Evolutionary conservation across 1,140 invertebrate genomes (phyloP), one percentile per base, ranked within the genome.

Genomic region (Bombus superbus): DNA sequence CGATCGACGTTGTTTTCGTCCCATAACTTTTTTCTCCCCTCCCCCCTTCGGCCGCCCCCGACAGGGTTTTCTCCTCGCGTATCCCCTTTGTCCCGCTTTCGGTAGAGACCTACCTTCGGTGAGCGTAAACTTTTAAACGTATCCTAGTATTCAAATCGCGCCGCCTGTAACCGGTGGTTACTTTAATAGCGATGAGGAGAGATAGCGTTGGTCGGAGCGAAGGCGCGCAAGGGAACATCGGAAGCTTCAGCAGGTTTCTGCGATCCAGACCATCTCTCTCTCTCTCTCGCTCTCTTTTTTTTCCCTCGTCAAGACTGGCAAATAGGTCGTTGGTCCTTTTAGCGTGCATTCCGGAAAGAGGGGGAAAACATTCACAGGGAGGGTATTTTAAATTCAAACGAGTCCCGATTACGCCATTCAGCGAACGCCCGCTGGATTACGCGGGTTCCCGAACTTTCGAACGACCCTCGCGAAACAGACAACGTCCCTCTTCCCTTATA

Each of bases 341-440:
- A 28, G 38, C 22, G n/a, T 25, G 40, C n/a, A 32, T 53, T 11
- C 35, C 18, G 28, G 47, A 35, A 25, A 11, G 35, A 32, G n/a
- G 42, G n/a, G 57, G 64, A 74, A 81, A 81, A 81, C 79, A 73
- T 71, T 57, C 71, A n/a, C 69, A n/a, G 38, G 28, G n/a, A 53
- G 59, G 22, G 77, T 13, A 81, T 85, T 85, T 74, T 74, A 85
- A 85, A 85, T 85, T 81, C 84, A 81, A 85, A 85, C 84, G 62
- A 85, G 84, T 15, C 77, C 71, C 69, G 84, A 81, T 85, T 85
- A 85, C 79, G 84, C 57, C 78, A 74, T 75, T 81, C 84, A 66
- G 74, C 81, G 62, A 85, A 81, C 62, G 59, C 69, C 44, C 62
- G 40, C 71, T 44, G 79, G 71, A 85, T 85, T 85, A 81, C 83